A percentile compares a stretch with the other conserved stretches of the same genome.
Evolutionary conservation across 1,140 invertebrate species (phyloP).

Genomic region (Parapsyche elsis): DNA sequence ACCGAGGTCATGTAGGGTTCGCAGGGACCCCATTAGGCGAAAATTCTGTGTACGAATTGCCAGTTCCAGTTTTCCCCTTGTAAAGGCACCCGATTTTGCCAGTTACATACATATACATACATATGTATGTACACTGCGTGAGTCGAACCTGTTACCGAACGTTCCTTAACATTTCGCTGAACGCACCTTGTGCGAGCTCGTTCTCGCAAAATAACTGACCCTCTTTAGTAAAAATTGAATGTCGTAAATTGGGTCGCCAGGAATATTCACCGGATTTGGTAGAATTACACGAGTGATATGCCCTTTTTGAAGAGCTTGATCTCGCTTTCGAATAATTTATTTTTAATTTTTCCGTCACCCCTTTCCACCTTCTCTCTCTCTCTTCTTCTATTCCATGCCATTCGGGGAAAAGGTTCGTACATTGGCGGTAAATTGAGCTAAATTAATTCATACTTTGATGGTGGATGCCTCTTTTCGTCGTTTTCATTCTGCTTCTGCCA

Average conservation of each 20-base stretch:
- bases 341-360: neutral
- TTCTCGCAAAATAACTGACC: constrained; percentile 31
- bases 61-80: neutral
- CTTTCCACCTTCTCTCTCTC: no score
- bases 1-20: neutral
- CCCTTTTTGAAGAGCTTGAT: neutral
- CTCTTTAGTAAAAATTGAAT: constrained; percentile 27
- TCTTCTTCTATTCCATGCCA: no score
- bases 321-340: neutral
- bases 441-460: no score
- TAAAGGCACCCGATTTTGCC: neutral
- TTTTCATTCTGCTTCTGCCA: no score
- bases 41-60: constrained; percentile 42
- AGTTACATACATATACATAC: no score
- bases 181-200: neutral
- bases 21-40: constrained; percentile 33
- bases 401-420: no score
- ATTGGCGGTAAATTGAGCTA: no score
- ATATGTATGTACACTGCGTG: neutral
- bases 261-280: neutral
- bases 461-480: no score
- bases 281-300: neutral
- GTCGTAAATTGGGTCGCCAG: constrained; percentile 8
- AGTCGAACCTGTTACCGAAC: constrained; percentile 28
- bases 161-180: constrained; percentile 36